These are phyloP conservation scores for Platycheirus albimanus DNA, from an alignment of 2,888 invertebrate species.

Conservation along the genomic window DNA sequence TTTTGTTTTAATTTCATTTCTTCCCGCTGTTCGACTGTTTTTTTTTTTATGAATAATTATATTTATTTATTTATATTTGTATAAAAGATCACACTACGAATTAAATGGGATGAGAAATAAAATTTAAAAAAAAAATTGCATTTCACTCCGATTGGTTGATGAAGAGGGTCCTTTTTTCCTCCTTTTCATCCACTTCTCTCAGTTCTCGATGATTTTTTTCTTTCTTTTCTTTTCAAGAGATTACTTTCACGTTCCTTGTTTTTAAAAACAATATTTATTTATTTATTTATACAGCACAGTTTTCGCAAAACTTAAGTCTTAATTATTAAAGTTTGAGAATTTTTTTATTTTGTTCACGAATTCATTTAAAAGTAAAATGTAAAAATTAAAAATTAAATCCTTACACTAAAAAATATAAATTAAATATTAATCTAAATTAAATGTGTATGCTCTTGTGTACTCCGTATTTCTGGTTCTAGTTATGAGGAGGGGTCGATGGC, in stretches of 20 bases:
- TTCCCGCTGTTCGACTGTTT: conserved; percentile 53
- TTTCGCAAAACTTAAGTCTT: conserved; percentile 52
- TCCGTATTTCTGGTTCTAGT: conserved; percentile 54
- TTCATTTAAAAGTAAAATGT: too few species aligned
- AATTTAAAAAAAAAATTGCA: conserved; percentile 54
- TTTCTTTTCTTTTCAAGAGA: conserved; percentile 18
- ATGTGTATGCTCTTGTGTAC: conserved; percentile 60
- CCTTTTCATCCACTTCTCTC: conserved; percentile 26
- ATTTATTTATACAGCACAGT: conserved; percentile 71
- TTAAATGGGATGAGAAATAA: conserved; percentile 36
- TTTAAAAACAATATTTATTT: conserved; percentile 21
- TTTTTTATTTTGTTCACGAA: conserved; percentile 52
- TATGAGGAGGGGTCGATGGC: conserved; percentile 67
- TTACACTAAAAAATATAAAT: conserved; percentile 69
- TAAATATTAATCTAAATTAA: conserved; percentile 62
- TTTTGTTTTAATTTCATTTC: conserved; percentile 29
- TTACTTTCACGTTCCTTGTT: conserved; percentile 38
- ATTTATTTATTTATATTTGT: conserved; percentile 58
- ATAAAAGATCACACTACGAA: conserved; percentile 70
- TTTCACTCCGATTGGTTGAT: conserved; percentile 48
- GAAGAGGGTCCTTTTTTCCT: conserved; percentile 19
- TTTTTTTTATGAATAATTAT: conserved; percentile 65
- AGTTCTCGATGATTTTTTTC: conserved; percentile 27
- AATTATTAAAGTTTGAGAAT: conserved; percentile 66
- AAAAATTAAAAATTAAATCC: conserved; percentile 46